Evolutionary conservation across 2,113 vertebrate genomes (phyloP), one percentile per base, ranked within the genome.

Genomic region (Actenoides hombroni): DNA sequence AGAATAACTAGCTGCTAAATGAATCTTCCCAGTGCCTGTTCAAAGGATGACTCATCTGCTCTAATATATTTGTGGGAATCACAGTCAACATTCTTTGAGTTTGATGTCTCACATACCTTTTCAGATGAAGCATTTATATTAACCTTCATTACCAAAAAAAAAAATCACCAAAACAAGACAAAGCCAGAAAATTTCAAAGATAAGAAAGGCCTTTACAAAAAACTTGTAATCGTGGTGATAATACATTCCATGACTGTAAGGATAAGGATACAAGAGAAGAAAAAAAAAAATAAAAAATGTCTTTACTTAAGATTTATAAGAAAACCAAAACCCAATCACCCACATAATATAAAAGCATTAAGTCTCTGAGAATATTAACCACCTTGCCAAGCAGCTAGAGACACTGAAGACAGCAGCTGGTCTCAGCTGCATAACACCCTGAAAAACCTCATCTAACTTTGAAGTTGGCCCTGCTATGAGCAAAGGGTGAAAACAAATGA

Each of bases 31-130:
- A 90, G 84, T 94, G 78, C 64, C 75, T 90, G 90, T 90, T 94
- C 83, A 64, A 92, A 86, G 79, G 81, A 91, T 96, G 92, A 95
- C 33, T 94, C 94, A 94, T 92, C 73, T 91, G 85, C 89, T 94
- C 73, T 76, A 68, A 42, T 31, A 53, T 74, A 56, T 39, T 37
- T 86, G 56, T 88, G 83, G 88, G 73, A 90, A 90, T 74, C 80
- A 77, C 88, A 78, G 74, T 48, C 88, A 75, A 42, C 57, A 39
- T 86, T 78, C 80, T 35, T 83, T 76, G 68, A 73, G 49, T 83
- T 88, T 51, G 37, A 70, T 5, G 2, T 51, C 64, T 86, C 71
- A 56, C 56, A 35, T 63, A 56, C 20, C 49, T 74, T 70, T 92
- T 78, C 39, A 93, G n/a, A 90, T 39, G 90, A 93, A 89, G 23